Base-by-base conservation (phyloP, 2,888 invertebrate genomes). In the Barypeithes pellucidus region DNA sequence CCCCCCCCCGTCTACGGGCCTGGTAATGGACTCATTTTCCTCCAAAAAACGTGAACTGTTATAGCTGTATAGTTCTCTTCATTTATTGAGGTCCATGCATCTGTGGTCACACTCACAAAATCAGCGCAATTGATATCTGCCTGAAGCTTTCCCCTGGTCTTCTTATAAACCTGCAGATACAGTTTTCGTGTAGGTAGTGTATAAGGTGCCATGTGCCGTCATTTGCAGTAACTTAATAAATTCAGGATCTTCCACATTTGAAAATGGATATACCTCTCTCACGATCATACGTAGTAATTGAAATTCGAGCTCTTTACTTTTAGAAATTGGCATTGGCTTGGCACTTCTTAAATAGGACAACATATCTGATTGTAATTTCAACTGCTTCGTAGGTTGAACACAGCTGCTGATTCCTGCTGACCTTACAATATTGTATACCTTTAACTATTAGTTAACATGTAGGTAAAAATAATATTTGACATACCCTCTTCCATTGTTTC, bases 1-100 rank as follows among this genome's bases (percentile, higher is more conserved):
- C n/a, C n/a, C n/a, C n/a, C n/a, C n/a, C n/a, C n/a, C n/a, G n/a
- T n/a, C n/a, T n/a, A n/a, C n/a, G n/a, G n/a, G n/a, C n/a, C n/a
- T n/a, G 2, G 22, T 59, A 12, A 65, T 18, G 39, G 11, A 14
- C 3, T 65, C 59, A 29, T 59, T 71, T 57, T 71, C 65, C 29
- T 63, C 57, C 14, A 52, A 18, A 41, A 71, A 75, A 76, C 81
- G 78, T 82, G 80, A 39, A 75, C 80, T 60, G 81, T 82, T 33
- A 82, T 75, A 50, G 79, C 80, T 29, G 80, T 76, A 71, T 72
- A 82, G 62, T 75, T 77, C 47, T 81, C 79, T 61, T 78, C 80
- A 75, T 73, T 80, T 50, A 75, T 67, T 61, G 81, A 83, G 36
- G 81, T 82, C 81, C 81, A 82, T 14, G 74, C 74, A 76, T 83